phyloP scores from a whole-genome alignment of 2,888 invertebrate species.

The Danaus chrysippus region DNA sequence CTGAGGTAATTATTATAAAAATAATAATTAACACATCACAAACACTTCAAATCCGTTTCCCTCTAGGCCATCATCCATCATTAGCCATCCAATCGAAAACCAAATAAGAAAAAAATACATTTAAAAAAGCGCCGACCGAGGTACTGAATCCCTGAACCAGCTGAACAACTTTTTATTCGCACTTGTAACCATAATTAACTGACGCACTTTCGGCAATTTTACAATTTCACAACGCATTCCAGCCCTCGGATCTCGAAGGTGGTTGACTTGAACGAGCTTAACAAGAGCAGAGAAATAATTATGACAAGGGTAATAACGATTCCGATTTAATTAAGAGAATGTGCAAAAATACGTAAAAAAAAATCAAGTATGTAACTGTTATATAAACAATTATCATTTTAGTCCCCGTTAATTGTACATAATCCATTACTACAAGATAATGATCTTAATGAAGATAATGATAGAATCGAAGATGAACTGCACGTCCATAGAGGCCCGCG shows the following conservation, averaged over 20 bases:
- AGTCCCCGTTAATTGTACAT: too few relatives aligned
- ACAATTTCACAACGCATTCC: conserved; percentile 31
- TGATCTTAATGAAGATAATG: not conserved
- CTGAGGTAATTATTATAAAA: conserved; percentile 1
- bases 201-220: conserved; percentile 33
- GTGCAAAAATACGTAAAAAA: conserved; percentile 48
- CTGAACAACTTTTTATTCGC: conserved; percentile 32
- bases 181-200: conserved; percentile 32
- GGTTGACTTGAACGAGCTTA: conserved; percentile 51
- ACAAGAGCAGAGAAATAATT: conserved; percentile 44
- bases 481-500: conserved; percentile 10
- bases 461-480: not conserved
- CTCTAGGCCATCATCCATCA: not conserved
- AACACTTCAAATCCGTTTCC: conserved; percentile 1
- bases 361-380: not conserved
- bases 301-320: conserved; percentile 3
- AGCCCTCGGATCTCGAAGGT: conserved; percentile 34
- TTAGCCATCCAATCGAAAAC: conserved; percentile 20
- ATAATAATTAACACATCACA: conserved; percentile 8
- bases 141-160: conserved; percentile 33
- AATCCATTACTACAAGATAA: not conserved
- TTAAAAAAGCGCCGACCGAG: conserved; percentile 31
- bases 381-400: too few relatives aligned
- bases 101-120: conserved; percentile 24
- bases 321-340: conserved; percentile 37